Evolutionary conservation across 1,140 invertebrate species (phyloP).

Genomic region (Formica selysi): DNA sequence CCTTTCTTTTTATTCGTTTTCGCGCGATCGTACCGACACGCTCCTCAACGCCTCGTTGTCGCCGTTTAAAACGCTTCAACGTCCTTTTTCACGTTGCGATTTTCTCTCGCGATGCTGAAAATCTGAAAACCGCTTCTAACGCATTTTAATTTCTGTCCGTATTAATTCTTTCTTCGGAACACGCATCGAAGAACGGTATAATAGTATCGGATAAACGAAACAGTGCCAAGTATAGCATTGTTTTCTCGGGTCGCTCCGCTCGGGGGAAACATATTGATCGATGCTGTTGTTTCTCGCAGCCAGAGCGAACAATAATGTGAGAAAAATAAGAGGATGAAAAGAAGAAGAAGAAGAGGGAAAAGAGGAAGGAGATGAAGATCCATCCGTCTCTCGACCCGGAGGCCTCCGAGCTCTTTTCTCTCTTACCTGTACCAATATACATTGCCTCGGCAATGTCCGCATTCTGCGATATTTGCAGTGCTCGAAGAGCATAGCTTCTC

Average conservation of each 20-base stretch:
- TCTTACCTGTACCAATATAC: slow-evolving; percentile 52
- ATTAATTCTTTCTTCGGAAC: neutral
- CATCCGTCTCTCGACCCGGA: slow-evolving; percentile 58
- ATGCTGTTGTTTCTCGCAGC: slow-evolving; percentile 52
- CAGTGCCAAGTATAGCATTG: slow-evolving; percentile 46
- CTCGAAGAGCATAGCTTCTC: slow-evolving; percentile 73
- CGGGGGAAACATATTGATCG: slow-evolving; percentile 55
- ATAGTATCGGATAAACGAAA: slow-evolving; percentile 8
- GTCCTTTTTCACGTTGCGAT: neutral
- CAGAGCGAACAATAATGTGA: slow-evolving; percentile 56
- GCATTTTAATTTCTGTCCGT: neutral
- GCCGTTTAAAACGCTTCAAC: too few relatives aligned
- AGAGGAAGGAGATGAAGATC: slow-evolving; percentile 38
- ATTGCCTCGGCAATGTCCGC: slow-evolving; percentile 56
- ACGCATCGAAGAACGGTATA: neutral
- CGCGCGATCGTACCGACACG: slow-evolving; percentile 36
- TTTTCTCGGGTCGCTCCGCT: slow-evolving; percentile 28
- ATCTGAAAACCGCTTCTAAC: neutral
- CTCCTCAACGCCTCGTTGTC: too few relatives aligned
- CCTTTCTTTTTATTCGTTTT: slow-evolving; percentile 75
- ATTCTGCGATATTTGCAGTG: slow-evolving; percentile 66
- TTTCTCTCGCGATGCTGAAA: neutral
- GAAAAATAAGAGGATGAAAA: slow-evolving; percentile 52
- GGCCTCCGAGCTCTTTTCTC: slow-evolving; percentile 30
- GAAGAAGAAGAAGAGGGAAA: slow-evolving; percentile 29